Conservation (phyloP, 2,888 invertebrate species). For the Pocota personata region DNA sequence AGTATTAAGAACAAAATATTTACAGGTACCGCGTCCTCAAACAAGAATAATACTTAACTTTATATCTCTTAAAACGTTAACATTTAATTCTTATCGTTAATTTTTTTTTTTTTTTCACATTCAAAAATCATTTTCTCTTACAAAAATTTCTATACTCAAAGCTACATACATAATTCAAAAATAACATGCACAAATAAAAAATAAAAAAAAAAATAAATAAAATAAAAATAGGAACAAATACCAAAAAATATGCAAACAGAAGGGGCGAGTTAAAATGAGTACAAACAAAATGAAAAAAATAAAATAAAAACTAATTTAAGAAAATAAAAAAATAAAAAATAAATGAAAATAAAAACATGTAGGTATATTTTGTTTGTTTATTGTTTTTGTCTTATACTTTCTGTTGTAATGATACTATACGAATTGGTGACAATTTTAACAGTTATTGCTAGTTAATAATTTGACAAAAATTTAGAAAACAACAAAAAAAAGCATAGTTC, state of each 20-base stretch:
- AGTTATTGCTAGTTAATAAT: background rate
- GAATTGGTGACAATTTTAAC: constrained; percentile 18
- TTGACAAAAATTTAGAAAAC: constrained; percentile 3
- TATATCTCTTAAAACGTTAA: constrained; percentile 1
- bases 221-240: constrained; percentile 5
- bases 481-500: constrained; percentile 15
- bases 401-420: constrained; percentile 41
- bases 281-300: constrained; percentile 5
- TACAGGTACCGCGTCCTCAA: constrained; percentile 69
- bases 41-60: constrained; percentile 18
- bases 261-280: background rate
- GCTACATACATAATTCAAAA: constrained; percentile 43
- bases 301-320: background rate
- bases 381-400: constrained; percentile 12
- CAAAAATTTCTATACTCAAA: constrained; percentile 23
- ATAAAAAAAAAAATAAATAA: constrained; percentile 25
- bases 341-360: background rate
- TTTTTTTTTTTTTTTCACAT: background rate
- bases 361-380: background rate
- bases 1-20: constrained; percentile 37
- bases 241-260: constrained; percentile 15
- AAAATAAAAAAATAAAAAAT: background rate
- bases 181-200: constrained; percentile 40
- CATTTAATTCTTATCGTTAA: background rate
- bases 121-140: constrained; percentile 36